Conservation (phyloP, 2,797 vertebrate species). For the Lemur catta region DNA sequence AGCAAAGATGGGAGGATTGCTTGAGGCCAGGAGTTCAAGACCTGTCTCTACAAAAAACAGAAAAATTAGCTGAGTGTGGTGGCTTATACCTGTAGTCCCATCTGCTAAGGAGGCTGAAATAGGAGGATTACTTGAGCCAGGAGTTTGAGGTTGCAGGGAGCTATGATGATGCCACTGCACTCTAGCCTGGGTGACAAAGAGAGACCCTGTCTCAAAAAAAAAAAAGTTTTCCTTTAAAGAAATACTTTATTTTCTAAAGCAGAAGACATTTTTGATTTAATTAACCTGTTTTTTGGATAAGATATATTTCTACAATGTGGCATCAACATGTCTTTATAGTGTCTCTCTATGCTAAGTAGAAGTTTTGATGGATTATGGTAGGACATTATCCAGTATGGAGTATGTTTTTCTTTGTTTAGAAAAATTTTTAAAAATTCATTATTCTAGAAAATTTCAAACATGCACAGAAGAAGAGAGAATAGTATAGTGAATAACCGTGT, state of each 20-base stretch:
- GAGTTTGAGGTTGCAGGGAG: neutral
- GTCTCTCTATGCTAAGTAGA: neutral
- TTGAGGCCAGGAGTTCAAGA: neutral
- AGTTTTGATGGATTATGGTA: neutral
- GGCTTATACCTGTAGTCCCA: neutral
- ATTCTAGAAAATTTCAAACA: neutral
- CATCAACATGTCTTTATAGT: neutral
- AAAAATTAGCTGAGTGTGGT: neutral
- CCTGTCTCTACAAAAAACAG: neutral
- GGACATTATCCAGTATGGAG: neutral
- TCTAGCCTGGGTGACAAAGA: neutral
- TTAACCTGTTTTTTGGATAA: neutral
- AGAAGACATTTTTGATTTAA: neutral
- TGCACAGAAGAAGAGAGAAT: neutral
- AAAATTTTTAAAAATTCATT: neutral
- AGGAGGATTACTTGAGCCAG: neutral
- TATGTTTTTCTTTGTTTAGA: neutral
- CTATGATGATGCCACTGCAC: neutral
- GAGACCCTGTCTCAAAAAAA: no score
- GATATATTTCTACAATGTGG: neutral
- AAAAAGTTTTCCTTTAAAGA: no score
- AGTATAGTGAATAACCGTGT: neutral
- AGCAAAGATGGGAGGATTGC: neutral
- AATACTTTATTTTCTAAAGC: neutral
- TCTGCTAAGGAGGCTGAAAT: neutral